Evolutionary conservation across 1,140 invertebrate genomes (phyloP).

Genomic region (Bombus haemorrhoidalis): DNA sequence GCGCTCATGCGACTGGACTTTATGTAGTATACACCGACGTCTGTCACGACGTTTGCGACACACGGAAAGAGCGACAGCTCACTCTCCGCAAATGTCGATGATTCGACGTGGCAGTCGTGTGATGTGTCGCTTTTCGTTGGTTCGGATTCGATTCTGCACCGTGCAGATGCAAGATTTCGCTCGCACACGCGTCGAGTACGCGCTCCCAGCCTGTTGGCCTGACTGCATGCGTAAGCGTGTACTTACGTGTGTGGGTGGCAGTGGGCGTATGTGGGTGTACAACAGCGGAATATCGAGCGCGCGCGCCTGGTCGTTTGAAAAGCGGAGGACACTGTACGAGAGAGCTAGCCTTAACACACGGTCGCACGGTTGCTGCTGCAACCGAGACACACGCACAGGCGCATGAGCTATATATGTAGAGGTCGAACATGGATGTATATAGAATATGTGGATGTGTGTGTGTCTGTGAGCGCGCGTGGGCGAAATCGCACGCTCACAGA

Average conservation of each 20-base stretch:
- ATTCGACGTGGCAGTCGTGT: neutral
- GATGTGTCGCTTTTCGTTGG: slow-evolving; percentile 15
- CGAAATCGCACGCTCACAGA: slow-evolving; percentile 31
- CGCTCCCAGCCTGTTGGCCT: neutral
- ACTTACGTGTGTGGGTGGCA: slow-evolving; percentile 22
- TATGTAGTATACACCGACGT: neutral
- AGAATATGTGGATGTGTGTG: neutral
- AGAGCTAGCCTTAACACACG: slow-evolving; percentile 21
- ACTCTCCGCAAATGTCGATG: slow-evolving; percentile 7
- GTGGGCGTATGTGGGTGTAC: slow-evolving; percentile 35
- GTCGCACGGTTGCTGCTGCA: neutral
- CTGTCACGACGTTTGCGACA: slow-evolving; percentile 7
- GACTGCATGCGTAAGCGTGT: slow-evolving; percentile 22
- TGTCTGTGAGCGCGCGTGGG: neutral
- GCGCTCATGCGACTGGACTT: neutral
- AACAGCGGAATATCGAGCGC: slow-evolving; percentile 61
- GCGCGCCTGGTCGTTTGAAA: slow-evolving; percentile 39
- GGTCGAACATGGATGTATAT: neutral
- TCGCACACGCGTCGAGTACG: slow-evolving; percentile 7
- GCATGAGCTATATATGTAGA: neutral
- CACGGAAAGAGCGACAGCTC: neutral
- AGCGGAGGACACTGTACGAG: slow-evolving; percentile 62
- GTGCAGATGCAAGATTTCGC: neutral
- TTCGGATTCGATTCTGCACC: slow-evolving; percentile 14
- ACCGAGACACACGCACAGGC: neutral